Base-by-base conservation (phyloP, 1,140 invertebrate genomes). In the Lepidurus couesii region DNA sequence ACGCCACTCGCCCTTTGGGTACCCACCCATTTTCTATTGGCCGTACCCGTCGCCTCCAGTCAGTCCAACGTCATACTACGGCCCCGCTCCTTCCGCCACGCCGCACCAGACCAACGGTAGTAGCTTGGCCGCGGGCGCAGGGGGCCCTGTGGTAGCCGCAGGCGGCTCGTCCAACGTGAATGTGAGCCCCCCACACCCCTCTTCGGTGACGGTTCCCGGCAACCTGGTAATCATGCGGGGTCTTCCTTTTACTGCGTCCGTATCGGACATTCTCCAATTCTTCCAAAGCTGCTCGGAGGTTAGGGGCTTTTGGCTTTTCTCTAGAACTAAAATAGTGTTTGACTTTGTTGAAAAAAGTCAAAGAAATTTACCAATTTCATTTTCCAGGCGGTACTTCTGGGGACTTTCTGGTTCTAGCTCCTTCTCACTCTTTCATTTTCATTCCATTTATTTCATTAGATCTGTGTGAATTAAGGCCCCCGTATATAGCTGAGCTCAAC, bases 21-120 rank as follows among this genome's bases (percentile, higher is more conserved):
- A 82, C 75, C 83, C 81, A 26, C 90, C 90, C 8, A 89, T 92
- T 13, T 90, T 94, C 81, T 95, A 93, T 86, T 96, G 94, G 94
- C 91, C 92, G 0, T 96, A 96, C 86, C 94, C 95, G 13, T 95
- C 93, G 81, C 94, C 94, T 45, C 95, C 95, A 0, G 93, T 96
- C 1, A 95, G 94, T 45, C 94, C 94, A 9, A 95, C 92, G 1
- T 91, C 91, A 81, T 94, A 94, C 85, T 94, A 92, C 84, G 88
- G 88, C 80, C 87, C 86, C 82, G 87, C 89, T 82, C 86, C 80
- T 81, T 84, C 81, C n/a, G 78, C 80, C n/a, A 78, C 81, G 86
- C 42, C 86, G 84, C 83, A 82, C 42, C 79, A 85, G 78, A 85
- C 81, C 74, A 80, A 78, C 9, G 73, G 84, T 78, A 34, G 34